phyloP scores from a whole-genome alignment of 1,140 invertebrate species.

The Drosophila hydei region DNA sequence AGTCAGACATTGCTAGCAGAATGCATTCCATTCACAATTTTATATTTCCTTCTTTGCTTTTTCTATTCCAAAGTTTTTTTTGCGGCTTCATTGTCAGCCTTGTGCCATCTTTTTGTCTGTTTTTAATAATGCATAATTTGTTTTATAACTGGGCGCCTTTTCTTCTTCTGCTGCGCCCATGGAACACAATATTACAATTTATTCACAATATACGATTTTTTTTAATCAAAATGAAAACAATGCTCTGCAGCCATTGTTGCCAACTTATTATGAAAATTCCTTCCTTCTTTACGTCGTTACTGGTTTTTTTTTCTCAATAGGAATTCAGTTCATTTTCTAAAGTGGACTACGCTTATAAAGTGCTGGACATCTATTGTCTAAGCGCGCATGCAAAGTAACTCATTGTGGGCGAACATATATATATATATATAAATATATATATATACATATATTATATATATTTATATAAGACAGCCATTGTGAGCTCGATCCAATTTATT shows the following conservation, averaged over 20 bases:
- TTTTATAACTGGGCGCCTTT: conserved; percentile 70
- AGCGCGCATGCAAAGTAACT: conserved; percentile 26
- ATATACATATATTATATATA: too few relatives aligned
- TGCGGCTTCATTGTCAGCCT: conserved; percentile 78
- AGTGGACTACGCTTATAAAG: conserved; percentile 41
- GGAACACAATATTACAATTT: conserved; percentile 53
- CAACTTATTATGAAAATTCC: conserved; percentile 74
- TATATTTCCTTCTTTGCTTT: conserved; percentile 35
- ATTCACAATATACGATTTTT: conserved; percentile 60
- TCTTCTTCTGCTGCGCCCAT: conserved; percentile 8
- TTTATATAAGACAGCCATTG: too few relatives aligned
- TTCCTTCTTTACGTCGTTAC: too few relatives aligned
- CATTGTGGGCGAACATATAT: conserved; percentile 2
- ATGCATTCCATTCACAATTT: conserved; percentile 65
- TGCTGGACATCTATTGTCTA: conserved; percentile 59
- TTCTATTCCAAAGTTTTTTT: conserved; percentile 64
- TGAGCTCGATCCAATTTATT: too few relatives aligned
- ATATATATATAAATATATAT: background rate
- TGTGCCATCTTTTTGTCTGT: conserved; percentile 45
- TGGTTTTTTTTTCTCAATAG: conserved; percentile 18
- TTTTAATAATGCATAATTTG: conserved; percentile 82
- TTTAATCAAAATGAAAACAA: conserved; percentile 81
- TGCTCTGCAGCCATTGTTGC: conserved; percentile 62
- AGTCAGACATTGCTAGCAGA: conserved; percentile 43
- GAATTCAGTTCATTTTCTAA: conserved; percentile 62